Evolutionary conservation across 2,113 vertebrate genomes (phyloP).

Genomic region (Hemibagrus wyckioides): DNA sequence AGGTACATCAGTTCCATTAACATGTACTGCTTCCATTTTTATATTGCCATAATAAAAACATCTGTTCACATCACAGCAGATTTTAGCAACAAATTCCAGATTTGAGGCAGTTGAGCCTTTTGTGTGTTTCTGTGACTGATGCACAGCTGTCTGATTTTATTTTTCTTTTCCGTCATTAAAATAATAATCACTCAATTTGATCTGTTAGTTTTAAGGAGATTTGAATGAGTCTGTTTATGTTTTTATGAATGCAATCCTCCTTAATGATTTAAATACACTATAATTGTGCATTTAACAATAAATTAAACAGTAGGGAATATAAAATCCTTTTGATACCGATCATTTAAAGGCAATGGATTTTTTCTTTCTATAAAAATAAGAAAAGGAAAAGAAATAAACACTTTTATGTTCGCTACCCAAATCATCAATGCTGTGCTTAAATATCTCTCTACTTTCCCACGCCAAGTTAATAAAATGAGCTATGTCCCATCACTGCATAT

Average conservation of each 20-base stretch:
- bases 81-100: slow-evolving; percentile 46
- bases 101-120: slow-evolving; percentile 27
- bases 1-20: slow-evolving; percentile 43
- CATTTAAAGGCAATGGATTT: not conserved
- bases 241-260: too few species aligned
- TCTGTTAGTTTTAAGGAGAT: not conserved
- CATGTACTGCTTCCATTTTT: slow-evolving; percentile 41
- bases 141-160: slow-evolving; percentile 1
- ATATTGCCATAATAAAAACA: slow-evolving; percentile 49
- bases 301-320: too few species aligned
- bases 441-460: slow-evolving; percentile 58
- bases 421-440: slow-evolving; percentile 55
- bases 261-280: too few species aligned
- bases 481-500: slow-evolving; percentile 70
- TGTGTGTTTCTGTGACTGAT: slow-evolving; percentile 11
- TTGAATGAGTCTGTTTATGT: not conserved
- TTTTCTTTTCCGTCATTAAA: not conserved
- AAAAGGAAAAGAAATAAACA: not conserved
- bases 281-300: too few species aligned
- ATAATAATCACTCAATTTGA: not conserved
- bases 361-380: not conserved
- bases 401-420: not conserved
- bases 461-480: slow-evolving; percentile 67
- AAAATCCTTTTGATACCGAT: not conserved
- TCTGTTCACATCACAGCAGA: slow-evolving; percentile 50